A percentile compares a stretch with the other conserved stretches of the same genome.
Conservation (phyloP, 1,140 invertebrate genomes). For the Leptinotarsa undecemlineata region DNA sequence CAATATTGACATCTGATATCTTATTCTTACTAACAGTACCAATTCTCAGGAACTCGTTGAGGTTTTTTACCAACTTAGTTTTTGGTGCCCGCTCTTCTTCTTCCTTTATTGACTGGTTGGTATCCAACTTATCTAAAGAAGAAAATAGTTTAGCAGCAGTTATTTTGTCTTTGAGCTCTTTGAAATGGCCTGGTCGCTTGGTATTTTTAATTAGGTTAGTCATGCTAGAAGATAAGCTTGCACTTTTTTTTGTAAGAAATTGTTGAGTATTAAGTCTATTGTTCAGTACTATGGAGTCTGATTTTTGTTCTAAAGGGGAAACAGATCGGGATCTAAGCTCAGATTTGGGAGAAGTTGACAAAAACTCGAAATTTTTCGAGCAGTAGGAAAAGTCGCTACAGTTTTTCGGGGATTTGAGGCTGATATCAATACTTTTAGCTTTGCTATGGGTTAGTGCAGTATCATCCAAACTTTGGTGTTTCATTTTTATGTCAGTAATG, state of each 20-base stretch:
- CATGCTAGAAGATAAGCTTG: constrained; percentile 53
- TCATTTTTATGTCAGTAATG: constrained; percentile 48
- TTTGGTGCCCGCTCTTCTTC: constrained; percentile 49
- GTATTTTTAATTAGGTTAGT: constrained; percentile 50
- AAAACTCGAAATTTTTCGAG: constrained; percentile 22
- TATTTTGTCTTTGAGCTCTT: constrained; percentile 60
- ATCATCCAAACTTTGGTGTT: constrained; percentile 69
- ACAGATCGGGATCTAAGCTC: constrained; percentile 48
- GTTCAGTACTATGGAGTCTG: constrained; percentile 50
- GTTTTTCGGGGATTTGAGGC: constrained; percentile 38
- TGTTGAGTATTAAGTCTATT: constrained; percentile 48
- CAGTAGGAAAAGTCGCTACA: neutral
- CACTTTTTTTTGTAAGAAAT: constrained; percentile 41
- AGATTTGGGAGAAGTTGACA: constrained; percentile 31
- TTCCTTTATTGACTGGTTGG: constrained; percentile 47
- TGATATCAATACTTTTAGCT: constrained; percentile 38
- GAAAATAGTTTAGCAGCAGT: constrained; percentile 58
- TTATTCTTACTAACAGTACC: constrained; percentile 67
- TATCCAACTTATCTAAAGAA: constrained; percentile 60
- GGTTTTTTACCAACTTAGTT: constrained; percentile 73
- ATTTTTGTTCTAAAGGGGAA: constrained; percentile 52
- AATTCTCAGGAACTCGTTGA: constrained; percentile 83
- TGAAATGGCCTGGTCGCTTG: constrained; percentile 57
- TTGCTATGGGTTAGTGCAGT: constrained; percentile 51
- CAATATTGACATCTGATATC: constrained; percentile 46